These are phyloP conservation scores for Pterophyllum scalare DNA, from an alignment of 2,113 vertebrate species.

Conservation along the genomic window DNA sequence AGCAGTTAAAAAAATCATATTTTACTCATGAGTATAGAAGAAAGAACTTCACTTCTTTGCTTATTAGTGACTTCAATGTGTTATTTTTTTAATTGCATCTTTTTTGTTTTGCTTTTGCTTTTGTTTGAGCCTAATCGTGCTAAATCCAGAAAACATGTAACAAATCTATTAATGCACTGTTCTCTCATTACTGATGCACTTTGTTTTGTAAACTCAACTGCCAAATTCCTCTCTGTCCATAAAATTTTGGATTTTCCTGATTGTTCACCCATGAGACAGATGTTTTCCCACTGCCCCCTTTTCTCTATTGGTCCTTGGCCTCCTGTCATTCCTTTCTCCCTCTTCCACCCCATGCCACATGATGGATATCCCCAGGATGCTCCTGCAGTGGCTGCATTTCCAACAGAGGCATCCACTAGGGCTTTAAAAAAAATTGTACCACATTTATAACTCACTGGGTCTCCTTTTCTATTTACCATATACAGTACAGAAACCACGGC, in stretches of 20 bases:
- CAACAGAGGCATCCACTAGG: constrained; percentile 7
- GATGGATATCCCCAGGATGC: constrained; percentile 41
- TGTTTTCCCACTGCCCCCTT: constrained; percentile 54
- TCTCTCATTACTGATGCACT: not conserved
- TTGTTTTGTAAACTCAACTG: too few species aligned
- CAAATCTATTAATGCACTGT: not conserved
- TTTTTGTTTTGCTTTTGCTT: not conserved
- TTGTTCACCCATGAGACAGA: constrained; percentile 29
- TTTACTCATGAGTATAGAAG: not conserved
- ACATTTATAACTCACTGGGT: constrained; percentile 48
- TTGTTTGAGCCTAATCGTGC: not conserved
- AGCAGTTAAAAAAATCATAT: not conserved
- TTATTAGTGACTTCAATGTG: not conserved
- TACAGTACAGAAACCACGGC: not conserved
- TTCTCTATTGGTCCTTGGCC: constrained; percentile 44
- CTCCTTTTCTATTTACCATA: constrained; percentile 17
- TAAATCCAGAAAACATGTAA: not conserved
- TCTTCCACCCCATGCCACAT: constrained; percentile 10
- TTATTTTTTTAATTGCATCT: not conserved
- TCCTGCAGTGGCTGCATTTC: constrained; percentile 56
- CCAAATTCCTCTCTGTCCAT: not conserved
- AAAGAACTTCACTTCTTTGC: not conserved
- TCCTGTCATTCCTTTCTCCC: constrained; percentile 30
- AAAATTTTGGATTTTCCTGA: not conserved
- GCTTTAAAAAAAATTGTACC: constrained; percentile 43